A percentile compares a stretch with the other conserved stretches of the same genome.
phyloP scores from a whole-genome alignment of 2,113 vertebrate genomes.

The Proteles cristata region DNA sequence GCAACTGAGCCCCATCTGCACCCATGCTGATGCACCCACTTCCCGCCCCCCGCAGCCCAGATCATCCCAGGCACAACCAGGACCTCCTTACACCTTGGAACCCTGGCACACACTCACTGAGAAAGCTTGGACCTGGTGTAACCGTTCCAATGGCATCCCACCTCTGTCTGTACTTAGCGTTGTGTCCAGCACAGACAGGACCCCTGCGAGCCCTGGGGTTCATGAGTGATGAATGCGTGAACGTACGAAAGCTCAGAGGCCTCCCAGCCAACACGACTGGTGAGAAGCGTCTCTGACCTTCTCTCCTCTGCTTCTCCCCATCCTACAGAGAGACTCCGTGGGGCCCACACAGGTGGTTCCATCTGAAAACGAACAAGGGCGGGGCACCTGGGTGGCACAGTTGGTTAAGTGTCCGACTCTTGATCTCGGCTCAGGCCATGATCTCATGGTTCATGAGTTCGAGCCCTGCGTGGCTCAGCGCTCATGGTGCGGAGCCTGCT shows the following conservation, averaged over 20 bases:
- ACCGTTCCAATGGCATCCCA: no score
- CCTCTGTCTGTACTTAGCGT: background rate
- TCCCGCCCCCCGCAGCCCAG: background rate
- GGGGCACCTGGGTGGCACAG: no score
- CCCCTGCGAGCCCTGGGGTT: rapidly evolving
- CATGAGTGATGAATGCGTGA: no score
- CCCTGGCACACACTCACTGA: background rate
- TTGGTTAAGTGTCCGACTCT: no score
- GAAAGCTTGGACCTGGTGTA: background rate
- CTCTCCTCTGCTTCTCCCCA: background rate
- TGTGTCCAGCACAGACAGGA: background rate
- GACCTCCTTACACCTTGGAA: background rate
- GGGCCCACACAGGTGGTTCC: background rate
- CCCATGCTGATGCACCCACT: background rate
- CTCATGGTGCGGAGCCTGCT: no score
- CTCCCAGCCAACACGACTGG: background rate
- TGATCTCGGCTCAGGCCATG: no score
- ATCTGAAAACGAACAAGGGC: background rate
- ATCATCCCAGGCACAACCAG: background rate
- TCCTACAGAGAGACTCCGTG: background rate
- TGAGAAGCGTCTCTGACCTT: background rate
- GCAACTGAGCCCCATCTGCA: background rate
- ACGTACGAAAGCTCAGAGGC: no score
- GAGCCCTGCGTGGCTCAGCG: no score
- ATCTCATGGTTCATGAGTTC: no score